phyloP scores from a whole-genome alignment of 2,888 invertebrate species.

The Melikaiella ostensackeni region DNA sequence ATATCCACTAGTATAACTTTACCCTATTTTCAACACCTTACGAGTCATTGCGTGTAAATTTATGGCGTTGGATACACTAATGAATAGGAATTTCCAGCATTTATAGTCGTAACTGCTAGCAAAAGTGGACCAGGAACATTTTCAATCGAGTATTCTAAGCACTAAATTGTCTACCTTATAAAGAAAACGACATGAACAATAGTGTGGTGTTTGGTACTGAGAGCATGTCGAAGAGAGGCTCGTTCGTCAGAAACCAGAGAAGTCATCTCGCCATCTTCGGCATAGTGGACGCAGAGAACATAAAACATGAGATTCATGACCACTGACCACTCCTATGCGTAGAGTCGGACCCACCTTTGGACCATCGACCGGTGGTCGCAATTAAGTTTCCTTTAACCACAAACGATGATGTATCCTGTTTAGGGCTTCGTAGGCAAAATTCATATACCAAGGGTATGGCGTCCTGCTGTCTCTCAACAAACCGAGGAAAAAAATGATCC shows the following conservation, averaged over 20 bases:
- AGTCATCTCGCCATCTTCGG: conserved; percentile 44
- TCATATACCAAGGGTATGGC: too few relatives aligned
- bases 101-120: neutral
- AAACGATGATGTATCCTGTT: neutral
- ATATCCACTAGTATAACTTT: neutral
- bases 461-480: too few relatives aligned
- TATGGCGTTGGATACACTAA: neutral
- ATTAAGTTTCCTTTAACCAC: conserved; percentile 16
- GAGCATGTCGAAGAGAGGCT: conserved; percentile 41
- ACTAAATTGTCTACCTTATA: conserved; percentile 8
- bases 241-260: conserved; percentile 31
- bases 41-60: neutral
- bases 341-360: neutral
- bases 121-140: conserved; percentile 3
- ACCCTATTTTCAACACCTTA: conserved; percentile 7
- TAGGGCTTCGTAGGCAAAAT: too few relatives aligned
- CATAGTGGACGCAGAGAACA: conserved; percentile 11
- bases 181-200: neutral
- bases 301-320: conserved; percentile 44
- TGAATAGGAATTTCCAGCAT: conserved; percentile 5
- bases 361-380: neutral
- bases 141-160: conserved; percentile 6
- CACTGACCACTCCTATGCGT: neutral
- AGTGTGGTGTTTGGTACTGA: conserved; percentile 1
- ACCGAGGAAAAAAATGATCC: too few relatives aligned